Base-by-base conservation (phyloP, 2,113 vertebrate species). In the Orthonyx spaldingii region DNA sequence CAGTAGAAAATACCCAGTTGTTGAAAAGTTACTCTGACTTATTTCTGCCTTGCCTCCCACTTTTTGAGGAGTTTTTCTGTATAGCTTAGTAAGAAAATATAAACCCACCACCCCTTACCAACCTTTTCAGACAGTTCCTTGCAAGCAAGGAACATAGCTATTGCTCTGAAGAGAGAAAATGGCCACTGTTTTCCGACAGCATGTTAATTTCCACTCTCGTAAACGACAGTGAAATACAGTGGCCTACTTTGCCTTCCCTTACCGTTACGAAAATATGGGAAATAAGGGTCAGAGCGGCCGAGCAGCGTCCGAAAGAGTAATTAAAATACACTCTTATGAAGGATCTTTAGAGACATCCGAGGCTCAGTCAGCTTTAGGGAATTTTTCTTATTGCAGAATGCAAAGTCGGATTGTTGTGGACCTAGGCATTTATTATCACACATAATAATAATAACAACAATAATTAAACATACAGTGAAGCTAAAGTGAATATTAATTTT, bases 81-180 rank as follows among this genome's bases (percentile, higher is more conserved):
- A 6, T 10, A 19, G 50, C 10, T 66, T 23, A 4, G 16, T 30
- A 18, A 22, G 23, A 55, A 77, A 64, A 52, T 69, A 35, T 7
- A 56, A 85, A 37, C 7, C 35, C 49, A 42, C 16, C 30, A n/a
- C 4, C 28, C 30, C 33, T 75, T 50, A 22, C 27, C 32, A 71
- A 9, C 17, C 5, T 44, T 69, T 72, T 24, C 41, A 80, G 63
- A 5, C 20, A 7, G 52, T 30, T 87, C 50, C 59, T 71, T 42
- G 32, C 4, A 20, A 84, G 55, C 35, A 47, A 69, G 71, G 49
- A 92, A 76, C 76, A 60, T 9, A 79, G 37, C 30, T 80, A 15
- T 16, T 39, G 33, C 76, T 21, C 59, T 60, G 68, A 84, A 56
- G 33, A 86, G 39, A 94, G 92, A 96, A 96, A 95, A 96, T 94